Evolutionary conservation across 2,888 invertebrate species (phyloP).

Genomic region (Halocaridina rubra): DNA sequence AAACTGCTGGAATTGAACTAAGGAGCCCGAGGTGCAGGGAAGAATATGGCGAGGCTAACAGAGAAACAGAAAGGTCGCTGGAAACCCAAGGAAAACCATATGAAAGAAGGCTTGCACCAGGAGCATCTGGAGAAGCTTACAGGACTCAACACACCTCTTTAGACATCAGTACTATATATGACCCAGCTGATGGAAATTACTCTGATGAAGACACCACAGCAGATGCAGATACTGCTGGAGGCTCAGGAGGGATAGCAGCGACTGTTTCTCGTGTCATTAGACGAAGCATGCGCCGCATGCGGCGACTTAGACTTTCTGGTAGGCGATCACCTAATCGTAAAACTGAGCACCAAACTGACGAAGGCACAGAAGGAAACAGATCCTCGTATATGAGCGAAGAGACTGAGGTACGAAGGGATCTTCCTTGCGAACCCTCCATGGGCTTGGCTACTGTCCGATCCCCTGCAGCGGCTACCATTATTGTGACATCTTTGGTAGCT

Average conservation of each 20-base stretch:
- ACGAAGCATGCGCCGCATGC: constrained; percentile 52
- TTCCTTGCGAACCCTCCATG: constrained; percentile 33
- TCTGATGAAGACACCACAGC: background rate
- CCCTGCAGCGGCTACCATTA: constrained; percentile 41
- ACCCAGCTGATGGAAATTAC: background rate
- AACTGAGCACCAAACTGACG: background rate
- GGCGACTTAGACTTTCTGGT: constrained; percentile 47
- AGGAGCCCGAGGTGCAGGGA: too few species aligned
- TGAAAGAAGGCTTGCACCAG: too few species aligned
- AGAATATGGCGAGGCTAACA: too few species aligned
- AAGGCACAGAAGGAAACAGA: background rate
- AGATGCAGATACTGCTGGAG: too few species aligned
- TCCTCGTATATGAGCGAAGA: constrained; percentile 28
- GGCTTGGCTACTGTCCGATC: constrained; percentile 43
- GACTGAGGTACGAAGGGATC: constrained; percentile 29
- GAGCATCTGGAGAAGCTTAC: background rate
- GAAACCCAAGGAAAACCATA: background rate
- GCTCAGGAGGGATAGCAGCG: constrained; percentile 11
- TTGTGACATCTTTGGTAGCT: constrained; percentile 44
- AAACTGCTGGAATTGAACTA: too few species aligned
- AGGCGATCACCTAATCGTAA: background rate
- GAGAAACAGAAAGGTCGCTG: too few species aligned
- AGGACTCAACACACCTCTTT: background rate
- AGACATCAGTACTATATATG: background rate
- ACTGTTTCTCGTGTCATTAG: constrained; percentile 38